These are phyloP conservation scores for Spizella passerina DNA, from an alignment of 2,797 vertebrate genomes.

Conservation along the genomic window DNA sequence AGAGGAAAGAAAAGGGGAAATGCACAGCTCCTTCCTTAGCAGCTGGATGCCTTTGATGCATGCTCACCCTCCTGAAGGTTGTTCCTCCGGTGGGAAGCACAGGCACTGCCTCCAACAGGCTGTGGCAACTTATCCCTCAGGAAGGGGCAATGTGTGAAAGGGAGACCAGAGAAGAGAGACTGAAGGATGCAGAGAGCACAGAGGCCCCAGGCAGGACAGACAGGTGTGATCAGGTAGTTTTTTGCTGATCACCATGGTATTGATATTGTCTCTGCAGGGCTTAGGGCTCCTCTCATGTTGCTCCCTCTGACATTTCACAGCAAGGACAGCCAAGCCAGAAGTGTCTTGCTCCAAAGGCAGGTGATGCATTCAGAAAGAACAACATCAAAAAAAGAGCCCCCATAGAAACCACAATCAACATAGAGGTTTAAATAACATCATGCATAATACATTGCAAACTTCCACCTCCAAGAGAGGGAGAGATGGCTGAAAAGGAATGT, in stretches of 20 bases:
- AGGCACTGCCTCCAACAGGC: neutral
- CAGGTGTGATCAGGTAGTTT: neutral
- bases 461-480: neutral
- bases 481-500: constrained; percentile 7
- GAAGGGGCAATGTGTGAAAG: neutral
- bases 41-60: neutral
- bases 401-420: neutral
- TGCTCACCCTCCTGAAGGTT: accelerated
- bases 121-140: neutral
- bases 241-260: neutral
- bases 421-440: constrained; percentile 28
- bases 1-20: neutral
- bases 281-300: neutral
- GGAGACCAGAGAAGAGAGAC: neutral
- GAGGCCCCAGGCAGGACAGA: neutral
- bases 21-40: neutral
- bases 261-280: neutral
- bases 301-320: neutral
- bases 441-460: constrained; percentile 44
- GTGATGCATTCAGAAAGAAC: neutral
- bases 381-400: neutral
- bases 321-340: neutral
- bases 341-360: neutral
- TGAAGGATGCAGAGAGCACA: neutral
- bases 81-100: neutral